Conservation (phyloP, 2,888 invertebrate genomes). For the Lobophora halterata region DNA sequence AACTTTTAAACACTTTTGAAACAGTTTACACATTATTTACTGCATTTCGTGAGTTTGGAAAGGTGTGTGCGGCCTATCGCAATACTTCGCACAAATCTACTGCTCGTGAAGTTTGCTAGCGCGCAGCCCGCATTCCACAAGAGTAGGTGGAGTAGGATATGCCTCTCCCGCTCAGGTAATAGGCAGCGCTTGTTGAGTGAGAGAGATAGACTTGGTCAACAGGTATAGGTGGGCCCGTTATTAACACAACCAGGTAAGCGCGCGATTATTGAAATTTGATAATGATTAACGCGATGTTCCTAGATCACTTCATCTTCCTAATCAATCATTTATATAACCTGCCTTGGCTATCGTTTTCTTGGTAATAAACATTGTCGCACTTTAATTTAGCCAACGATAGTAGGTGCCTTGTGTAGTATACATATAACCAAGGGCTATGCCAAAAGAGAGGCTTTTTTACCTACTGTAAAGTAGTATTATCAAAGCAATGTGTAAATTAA, state of each 20-base stretch:
- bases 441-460: no score
- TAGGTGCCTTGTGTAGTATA: no score
- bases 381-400: no score
- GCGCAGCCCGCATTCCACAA: slow-evolving; percentile 76
- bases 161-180: slow-evolving; percentile 50
- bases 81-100: slow-evolving; percentile 57
- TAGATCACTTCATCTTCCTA: no score
- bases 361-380: no score
- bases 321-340: no score
- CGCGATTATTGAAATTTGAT: slow-evolving; percentile 50
- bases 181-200: slow-evolving; percentile 17
- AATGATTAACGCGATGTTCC: no score
- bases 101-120: slow-evolving; percentile 53
- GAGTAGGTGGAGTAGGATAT: slow-evolving; percentile 53
- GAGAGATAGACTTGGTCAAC: slow-evolving; percentile 22
- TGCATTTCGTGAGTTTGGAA: slow-evolving; percentile 42
- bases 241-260: slow-evolving; percentile 62
- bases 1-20: slow-evolving; percentile 57
- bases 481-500: no score
- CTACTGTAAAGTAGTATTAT: no score
- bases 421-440: no score
- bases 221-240: slow-evolving; percentile 68
- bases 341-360: no score
- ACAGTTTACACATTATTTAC: slow-evolving; percentile 70
- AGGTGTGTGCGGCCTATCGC: slow-evolving; percentile 50